These are phyloP conservation scores for Scolopax rusticola DNA, from an alignment of 2,797 vertebrate genomes.

Conservation along the genomic window DNA sequence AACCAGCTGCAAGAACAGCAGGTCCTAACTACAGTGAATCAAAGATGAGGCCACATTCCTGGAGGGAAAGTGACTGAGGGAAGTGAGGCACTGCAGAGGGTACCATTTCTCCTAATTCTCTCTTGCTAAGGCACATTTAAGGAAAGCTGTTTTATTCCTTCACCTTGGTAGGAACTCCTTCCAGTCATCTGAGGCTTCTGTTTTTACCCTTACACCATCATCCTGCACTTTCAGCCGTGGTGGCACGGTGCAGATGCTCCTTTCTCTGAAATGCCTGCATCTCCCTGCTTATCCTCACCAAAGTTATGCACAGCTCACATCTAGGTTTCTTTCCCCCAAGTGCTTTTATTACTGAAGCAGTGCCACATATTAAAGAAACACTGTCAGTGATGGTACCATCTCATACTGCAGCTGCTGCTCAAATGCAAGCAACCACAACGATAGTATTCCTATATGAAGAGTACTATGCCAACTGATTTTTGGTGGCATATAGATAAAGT, in stretches of 20 bases:
- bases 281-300: neutral
- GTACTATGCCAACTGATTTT: neutral
- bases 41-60: neutral
- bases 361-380: neutral
- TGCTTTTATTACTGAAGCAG: neutral
- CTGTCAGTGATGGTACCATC: neutral
- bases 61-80: neutral
- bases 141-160: neutral
- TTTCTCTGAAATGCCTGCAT: neutral
- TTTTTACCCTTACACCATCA: neutral
- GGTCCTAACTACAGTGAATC: neutral
- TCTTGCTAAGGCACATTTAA: neutral
- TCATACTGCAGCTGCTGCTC: neutral
- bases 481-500: neutral
- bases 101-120: neutral
- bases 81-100: neutral
- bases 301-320: neutral
- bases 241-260: neutral
- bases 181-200: neutral
- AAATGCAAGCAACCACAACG: neutral
- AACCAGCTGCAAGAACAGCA: fast-evolving
- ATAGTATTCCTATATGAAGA: neutral
- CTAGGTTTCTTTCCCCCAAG: neutral
- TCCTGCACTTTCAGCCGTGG: neutral
- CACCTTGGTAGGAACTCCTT: neutral